phyloP scores from a whole-genome alignment of 1,140 invertebrate genomes.

The Elysia chlorotica region DNA sequence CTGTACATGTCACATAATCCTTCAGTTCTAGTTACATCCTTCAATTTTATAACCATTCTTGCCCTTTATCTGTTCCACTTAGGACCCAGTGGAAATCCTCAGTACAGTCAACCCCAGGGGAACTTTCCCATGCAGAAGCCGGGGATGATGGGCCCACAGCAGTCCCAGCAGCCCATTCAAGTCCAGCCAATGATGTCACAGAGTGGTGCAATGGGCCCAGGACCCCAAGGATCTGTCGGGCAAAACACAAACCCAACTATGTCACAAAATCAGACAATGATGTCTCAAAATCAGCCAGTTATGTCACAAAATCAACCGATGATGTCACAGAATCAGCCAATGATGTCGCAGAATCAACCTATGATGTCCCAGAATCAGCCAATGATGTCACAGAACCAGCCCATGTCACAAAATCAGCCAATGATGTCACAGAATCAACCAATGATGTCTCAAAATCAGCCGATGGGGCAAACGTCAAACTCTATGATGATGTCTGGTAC shows the following conservation, averaged over 20 bases:
- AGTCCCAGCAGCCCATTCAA: conserved; percentile 10
- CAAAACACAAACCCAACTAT: conserved; percentile 4
- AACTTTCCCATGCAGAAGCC: conserved; percentile 14
- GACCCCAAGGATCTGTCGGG: neutral
- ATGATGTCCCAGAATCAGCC: conserved; percentile 17
- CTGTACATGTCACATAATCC: neutral
- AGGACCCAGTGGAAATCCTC: conserved; percentile 3
- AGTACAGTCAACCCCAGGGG: conserved; percentile 13
- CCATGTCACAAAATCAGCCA: too few relatives aligned
- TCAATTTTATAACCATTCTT: neutral
- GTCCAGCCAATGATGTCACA: conserved; percentile 13
- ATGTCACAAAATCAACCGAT: neutral
- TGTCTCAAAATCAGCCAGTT: neutral
- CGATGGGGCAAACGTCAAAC: neutral
- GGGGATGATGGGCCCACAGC: conserved; percentile 4
- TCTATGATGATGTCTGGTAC: conserved; percentile 1
- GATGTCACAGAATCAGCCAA: neutral
- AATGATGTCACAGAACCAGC: neutral
- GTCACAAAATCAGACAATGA: neutral
- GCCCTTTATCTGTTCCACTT: neutral
- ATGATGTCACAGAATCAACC: conserved; percentile 12
- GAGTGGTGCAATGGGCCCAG: conserved; percentile 14
- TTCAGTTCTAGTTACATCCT: neutral
- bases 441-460: too few relatives aligned
- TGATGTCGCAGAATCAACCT: conserved; percentile 8